Conservation (phyloP, 1,140 invertebrate species). For the Cryptotermes secundus region DNA sequence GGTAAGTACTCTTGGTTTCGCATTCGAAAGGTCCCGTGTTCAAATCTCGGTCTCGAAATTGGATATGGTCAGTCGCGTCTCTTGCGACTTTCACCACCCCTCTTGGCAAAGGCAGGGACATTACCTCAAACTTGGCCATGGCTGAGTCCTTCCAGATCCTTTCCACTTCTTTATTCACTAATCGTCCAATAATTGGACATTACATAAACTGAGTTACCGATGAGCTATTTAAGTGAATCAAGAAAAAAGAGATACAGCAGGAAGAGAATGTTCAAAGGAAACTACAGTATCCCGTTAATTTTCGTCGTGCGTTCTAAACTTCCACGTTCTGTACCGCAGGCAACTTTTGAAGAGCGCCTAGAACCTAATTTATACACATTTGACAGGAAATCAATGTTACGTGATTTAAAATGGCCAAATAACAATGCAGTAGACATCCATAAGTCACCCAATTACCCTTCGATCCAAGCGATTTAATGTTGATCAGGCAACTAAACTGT, state of each 20-base stretch:
- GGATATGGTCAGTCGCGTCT: too few relatives aligned
- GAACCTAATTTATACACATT: background rate
- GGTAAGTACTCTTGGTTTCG: too few relatives aligned
- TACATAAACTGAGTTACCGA: too few relatives aligned
- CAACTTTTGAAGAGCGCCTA: background rate
- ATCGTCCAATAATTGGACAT: too few relatives aligned
- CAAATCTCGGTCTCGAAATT: too few relatives aligned
- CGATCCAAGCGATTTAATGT: background rate
- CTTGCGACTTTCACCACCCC: too few relatives aligned
- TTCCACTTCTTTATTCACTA: too few relatives aligned
- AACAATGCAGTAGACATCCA: background rate
- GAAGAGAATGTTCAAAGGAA: background rate
- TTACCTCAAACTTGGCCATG: too few relatives aligned
- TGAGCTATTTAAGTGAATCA: too few relatives aligned
- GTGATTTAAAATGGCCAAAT: background rate
- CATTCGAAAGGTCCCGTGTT: too few relatives aligned
- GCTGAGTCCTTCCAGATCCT: too few relatives aligned
- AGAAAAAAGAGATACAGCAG: background rate
- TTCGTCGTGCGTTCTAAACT: background rate
- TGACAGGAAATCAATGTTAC: conserved; percentile 12
- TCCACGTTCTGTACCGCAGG: background rate
- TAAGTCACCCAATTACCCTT: background rate
- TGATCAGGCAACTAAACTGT: background rate
- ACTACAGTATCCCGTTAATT: background rate
- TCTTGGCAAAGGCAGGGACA: too few relatives aligned